A percentile compares a stretch with the other conserved stretches of the same genome.
These are phyloP conservation scores for Bucco capensis DNA, from an alignment of 2,113 vertebrate genomes.

Conservation along the genomic window DNA sequence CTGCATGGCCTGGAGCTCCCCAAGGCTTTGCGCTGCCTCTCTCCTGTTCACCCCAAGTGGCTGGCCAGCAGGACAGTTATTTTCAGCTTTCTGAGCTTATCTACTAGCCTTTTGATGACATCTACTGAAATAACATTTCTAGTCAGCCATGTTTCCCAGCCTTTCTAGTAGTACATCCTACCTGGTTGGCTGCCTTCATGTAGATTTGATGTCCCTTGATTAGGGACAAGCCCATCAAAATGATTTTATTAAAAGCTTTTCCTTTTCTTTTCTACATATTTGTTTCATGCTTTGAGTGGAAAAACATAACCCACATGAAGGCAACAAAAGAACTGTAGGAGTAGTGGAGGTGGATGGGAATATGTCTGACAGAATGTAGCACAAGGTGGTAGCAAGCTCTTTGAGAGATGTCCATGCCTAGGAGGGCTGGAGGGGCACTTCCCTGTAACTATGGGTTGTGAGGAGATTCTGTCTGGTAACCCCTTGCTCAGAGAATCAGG, in stretches of 20 bases:
- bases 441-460: not conserved
- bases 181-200: constrained; percentile 10
- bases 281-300: constrained; percentile 30
- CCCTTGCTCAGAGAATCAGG: not conserved
- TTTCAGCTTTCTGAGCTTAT: constrained; percentile 84
- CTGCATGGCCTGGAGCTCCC: constrained; percentile 54
- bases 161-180: constrained; percentile 44
- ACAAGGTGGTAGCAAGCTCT: not conserved
- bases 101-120: constrained; percentile 73
- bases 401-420: not conserved
- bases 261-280: constrained; percentile 10
- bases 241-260: constrained; percentile 36
- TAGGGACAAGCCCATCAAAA: not conserved
- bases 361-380: not conserved
- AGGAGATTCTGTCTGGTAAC: not conserved
- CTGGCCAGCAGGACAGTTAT: constrained; percentile 75
- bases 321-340: not conserved
- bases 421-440: not conserved
- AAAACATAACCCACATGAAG: not conserved
- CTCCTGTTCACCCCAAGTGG: constrained; percentile 35
- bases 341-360: not conserved
- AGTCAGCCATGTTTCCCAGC: constrained; percentile 79
- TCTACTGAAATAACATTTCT: constrained; percentile 80
- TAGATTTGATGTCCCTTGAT: not conserved
- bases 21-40: constrained; percentile 48